Conservation (phyloP, 2,113 vertebrate species). For the Oplegnathus fasciatus region DNA sequence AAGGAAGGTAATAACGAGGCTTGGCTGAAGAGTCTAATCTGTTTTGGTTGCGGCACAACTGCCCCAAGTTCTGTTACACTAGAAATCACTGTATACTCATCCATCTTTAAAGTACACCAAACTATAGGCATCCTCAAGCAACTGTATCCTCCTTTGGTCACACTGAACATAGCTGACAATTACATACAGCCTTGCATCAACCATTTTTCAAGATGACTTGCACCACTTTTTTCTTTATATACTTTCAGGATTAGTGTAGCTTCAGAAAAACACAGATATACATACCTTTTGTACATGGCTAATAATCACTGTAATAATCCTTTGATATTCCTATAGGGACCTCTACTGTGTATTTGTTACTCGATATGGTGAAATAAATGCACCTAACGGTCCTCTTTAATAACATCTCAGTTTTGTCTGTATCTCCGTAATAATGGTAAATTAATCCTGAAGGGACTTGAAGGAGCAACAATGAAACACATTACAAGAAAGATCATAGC, state of each 20-base stretch:
- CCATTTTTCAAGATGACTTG: conserved; percentile 14
- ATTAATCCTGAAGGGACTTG: not conserved
- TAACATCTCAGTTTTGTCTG: not conserved
- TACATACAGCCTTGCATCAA: not conserved
- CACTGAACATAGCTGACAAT: conserved; percentile 16
- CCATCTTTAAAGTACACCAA: conserved; percentile 32
- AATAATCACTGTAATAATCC: not conserved
- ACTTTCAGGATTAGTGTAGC: not conserved
- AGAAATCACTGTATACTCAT: conserved; percentile 27
- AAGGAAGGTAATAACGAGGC: conserved; percentile 89
- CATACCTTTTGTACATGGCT: not conserved
- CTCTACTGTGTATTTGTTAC: not conserved
- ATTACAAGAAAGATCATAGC: not conserved
- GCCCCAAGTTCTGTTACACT: conserved; percentile 66
- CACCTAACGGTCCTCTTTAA: not conserved
- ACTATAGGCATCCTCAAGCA: conserved; percentile 31
- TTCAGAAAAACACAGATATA: not conserved
- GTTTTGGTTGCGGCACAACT: conserved; percentile 92
- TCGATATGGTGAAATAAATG: not conserved
- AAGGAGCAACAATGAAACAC: not conserved
- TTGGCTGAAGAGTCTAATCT: conserved; percentile 92
- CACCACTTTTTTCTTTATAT: not conserved
- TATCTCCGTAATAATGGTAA: not conserved
- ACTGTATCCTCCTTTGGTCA: conserved; percentile 34
- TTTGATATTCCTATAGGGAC: not conserved